Percentiles rank a stretch among this genome's conserved stretches.
These are phyloP conservation scores for Anabacerthia variegaticeps DNA, from an alignment of 2,797 vertebrate genomes.

Conservation along the genomic window DNA sequence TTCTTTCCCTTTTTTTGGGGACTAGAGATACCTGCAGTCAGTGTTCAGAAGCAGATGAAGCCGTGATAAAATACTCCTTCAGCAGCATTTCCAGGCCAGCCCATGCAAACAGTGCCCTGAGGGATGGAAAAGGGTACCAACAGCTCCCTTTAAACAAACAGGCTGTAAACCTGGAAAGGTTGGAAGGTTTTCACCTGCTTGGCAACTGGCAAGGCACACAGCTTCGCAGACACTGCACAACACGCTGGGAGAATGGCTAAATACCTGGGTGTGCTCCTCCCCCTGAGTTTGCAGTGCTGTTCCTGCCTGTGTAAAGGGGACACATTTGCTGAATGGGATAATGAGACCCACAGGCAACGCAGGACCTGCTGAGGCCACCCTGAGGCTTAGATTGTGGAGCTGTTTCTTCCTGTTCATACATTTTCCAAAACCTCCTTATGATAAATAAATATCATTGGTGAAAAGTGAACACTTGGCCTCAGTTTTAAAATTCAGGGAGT, in stretches of 20 bases:
- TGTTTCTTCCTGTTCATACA: neutral
- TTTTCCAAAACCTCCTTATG: neutral
- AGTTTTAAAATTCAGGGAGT: neutral
- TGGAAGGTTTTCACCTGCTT: neutral
- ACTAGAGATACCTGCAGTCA: neutral
- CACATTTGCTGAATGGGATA: neutral
- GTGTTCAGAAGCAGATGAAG: neutral
- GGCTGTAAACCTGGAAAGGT: no score
- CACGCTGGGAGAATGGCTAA: neutral
- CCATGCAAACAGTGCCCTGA: neutral
- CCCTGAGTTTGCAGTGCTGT: neutral
- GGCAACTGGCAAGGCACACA: neutral
- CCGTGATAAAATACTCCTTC: neutral
- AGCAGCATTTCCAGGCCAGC: neutral
- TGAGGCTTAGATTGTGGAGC: neutral
- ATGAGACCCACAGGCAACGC: neutral
- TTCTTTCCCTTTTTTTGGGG: neutral
- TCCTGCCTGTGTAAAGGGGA: neutral
- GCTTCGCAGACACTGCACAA: neutral
- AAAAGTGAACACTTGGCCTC: neutral
- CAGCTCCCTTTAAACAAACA: neutral
- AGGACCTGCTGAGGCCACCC: neutral
- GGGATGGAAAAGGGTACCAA: neutral
- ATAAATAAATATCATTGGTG: neutral
- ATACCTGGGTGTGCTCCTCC: neutral